Evolutionary conservation across 2,888 invertebrate species (phyloP), one percentile per base, ranked within the genome.

Genomic region (Drosophila longiperda): DNA sequence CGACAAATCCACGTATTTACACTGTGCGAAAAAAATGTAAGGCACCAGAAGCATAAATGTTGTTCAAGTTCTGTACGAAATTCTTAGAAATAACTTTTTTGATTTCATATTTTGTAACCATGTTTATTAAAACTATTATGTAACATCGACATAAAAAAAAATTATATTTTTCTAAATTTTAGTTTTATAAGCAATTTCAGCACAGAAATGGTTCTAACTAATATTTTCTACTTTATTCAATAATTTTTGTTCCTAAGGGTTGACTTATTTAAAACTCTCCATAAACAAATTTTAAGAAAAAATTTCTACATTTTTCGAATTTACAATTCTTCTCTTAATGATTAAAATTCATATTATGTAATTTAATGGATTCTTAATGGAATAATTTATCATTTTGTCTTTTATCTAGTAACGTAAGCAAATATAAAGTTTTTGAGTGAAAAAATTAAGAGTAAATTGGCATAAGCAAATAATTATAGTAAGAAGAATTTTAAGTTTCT

Each of bases 1-100:
- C 69, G 84, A 81, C 78, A 86, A 80, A 75, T 83, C 82, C 75
- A 81, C 71, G 50, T 59, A 70, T 29, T 38, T 42, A 58, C 60
- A 55, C 55, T 55, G 23, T 12, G n/a, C 26, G 55, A 55, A 55
- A 55, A 53, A 20, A 7, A 23, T 9, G 4, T 2, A 5, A 50
- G 23, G 38, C 63, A 48, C 61, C 29, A 40, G 11, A n/a, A 33
- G 17, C 5, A 33, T 45, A 15, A 15, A 7, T 45, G 45, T 7
- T 45, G 12, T 0, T 3, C 20, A 45, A 45, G 3, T 12, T 45
- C 11, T 11, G 20, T 20, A 11, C 42, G 2, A 6, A 11, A 12
- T 20, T 42, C 20, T 45, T 12, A 20, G 12, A 45, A 17, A 17
- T 17, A 8, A 17, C 7, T 38, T 7, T 8, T 17, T 38, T 17